Evolutionary conservation across 2,113 vertebrate species (phyloP), one percentile per base, ranked within the genome.

Genomic region (Sebastes schlegelii): DNA sequence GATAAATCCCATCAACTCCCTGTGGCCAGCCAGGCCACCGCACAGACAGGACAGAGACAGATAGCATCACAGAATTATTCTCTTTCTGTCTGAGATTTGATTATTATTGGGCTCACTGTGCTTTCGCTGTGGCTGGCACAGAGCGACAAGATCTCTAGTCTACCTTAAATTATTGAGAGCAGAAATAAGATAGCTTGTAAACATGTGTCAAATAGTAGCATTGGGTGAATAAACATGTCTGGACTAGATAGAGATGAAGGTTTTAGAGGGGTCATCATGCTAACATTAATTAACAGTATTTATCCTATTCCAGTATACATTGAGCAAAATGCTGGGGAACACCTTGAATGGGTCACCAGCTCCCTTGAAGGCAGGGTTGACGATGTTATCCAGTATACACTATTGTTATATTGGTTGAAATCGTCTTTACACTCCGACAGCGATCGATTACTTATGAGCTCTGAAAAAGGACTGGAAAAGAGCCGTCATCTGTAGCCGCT

Each of bases 1-100:
- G 63, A 85, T 7, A 34, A 46, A 88, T 87, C 77, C 64, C 74
- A 71, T 79, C 75, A 52, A 67, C 57, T 60, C 63, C 57, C 79
- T 6, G 40, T 49, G 61, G 16, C 58, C 13, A 19, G 64, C 68
- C 80, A 83, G 77, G 34, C 57, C 34, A 54, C n/a, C 4, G 3
- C 62, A 85, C 67, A 69, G 52, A 77, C 51, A 57, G 16, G 51
- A 70, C 14, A 34, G 74, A 71, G 13, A 79, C 67, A 54, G 60
- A 84, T 67, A 83, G 45, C 62, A 73, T 83, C 77, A 51, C 19
- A 1, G 6, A 58, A 46, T 62, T 51, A 70, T 52, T 49, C 23
- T 62, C 21, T 51, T 16, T 55, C 13, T 67, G 14, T 17, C 21
- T 48, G 16, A 74, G 70, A 83, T 60, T n/a, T 67, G 67, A 83